A percentile compares a stretch with the other conserved stretches of the same genome.
These are phyloP conservation scores for Paraescarpia echinospica DNA, from an alignment of 1,140 invertebrate genomes.

Conservation along the genomic window DNA sequence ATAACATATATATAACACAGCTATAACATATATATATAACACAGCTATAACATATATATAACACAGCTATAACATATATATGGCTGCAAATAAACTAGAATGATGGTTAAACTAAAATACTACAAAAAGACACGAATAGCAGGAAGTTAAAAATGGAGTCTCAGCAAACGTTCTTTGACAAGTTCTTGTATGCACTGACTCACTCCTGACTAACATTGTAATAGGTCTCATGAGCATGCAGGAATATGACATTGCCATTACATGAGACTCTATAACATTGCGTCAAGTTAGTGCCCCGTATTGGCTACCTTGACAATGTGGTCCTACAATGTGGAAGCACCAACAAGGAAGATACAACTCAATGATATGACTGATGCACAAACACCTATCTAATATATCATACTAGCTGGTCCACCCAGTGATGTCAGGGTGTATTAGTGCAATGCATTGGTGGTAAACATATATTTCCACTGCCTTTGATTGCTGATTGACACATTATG, in stretches of 20 bases:
- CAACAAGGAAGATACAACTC: not conserved
- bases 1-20: no score
- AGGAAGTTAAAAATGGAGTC: not conserved
- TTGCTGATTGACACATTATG: no score
- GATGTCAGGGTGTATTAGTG: no score
- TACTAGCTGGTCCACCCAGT: not conserved
- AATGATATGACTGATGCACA: not conserved
- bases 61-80: no score
- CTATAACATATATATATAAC: no score
- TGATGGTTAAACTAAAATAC: not conserved
- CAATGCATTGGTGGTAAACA: no score
- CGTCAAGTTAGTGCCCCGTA: not conserved
- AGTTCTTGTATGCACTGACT: not conserved
- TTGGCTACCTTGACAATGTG: not conserved
- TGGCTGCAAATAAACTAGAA: not conserved
- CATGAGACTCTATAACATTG: not conserved
- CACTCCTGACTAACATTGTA: not conserved
- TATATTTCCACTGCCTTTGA: no score
- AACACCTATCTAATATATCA: not conserved
- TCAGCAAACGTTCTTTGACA: not conserved
- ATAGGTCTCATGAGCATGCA: not conserved
- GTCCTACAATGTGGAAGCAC: not conserved
- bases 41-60: no score
- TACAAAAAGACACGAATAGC: not conserved
- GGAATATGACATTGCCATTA: not conserved